Percentiles rank a stretch among this genome's conserved stretches.
phyloP scores from a whole-genome alignment of 1,140 invertebrate genomes.

The Muscidifurax raptorellus region DNA sequence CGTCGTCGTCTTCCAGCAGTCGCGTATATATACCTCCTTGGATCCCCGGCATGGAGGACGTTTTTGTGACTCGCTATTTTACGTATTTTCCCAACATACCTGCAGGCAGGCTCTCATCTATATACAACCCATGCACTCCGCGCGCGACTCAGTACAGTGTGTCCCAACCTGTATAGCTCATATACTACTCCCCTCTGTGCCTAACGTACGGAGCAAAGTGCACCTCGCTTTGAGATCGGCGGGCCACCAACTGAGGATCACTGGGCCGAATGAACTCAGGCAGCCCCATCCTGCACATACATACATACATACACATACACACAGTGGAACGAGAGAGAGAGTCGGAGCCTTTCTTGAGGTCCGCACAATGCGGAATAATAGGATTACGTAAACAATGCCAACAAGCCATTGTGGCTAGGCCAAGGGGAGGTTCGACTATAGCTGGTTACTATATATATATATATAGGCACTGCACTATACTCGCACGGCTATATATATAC shows the following conservation, averaged over 20 bases:
- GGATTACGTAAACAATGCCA: constrained; percentile 76
- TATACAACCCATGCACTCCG: constrained; percentile 5
- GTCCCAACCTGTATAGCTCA: neutral
- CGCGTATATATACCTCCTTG: constrained; percentile 36
- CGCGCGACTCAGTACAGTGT: neutral
- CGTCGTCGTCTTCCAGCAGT: constrained; percentile 56
- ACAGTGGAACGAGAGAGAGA: too few relatives aligned
- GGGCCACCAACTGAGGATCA: constrained; percentile 27
- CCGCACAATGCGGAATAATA: constrained; percentile 73
- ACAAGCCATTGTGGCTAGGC: constrained; percentile 71
- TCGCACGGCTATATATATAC: neutral
- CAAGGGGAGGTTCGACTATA: constrained; percentile 54
- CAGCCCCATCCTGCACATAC: neutral
- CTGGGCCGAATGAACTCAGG: constrained; percentile 22
- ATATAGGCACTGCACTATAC: neutral
- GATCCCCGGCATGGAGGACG: neutral
- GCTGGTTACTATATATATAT: constrained; percentile 36
- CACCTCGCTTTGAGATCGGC: neutral
- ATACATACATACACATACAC: constrained; percentile 50
- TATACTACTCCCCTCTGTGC: neutral
- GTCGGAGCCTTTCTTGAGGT: constrained; percentile 11
- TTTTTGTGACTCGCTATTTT: constrained; percentile 59
- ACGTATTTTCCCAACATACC: constrained; percentile 59
- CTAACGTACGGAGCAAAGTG: constrained; percentile 3
- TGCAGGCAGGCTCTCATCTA: constrained; percentile 42